A percentile compares a stretch with the other conserved stretches of the same genome.
Evolutionary conservation across 1,140 invertebrate genomes (phyloP).

Genomic region (Micrasema minimum): DNA sequence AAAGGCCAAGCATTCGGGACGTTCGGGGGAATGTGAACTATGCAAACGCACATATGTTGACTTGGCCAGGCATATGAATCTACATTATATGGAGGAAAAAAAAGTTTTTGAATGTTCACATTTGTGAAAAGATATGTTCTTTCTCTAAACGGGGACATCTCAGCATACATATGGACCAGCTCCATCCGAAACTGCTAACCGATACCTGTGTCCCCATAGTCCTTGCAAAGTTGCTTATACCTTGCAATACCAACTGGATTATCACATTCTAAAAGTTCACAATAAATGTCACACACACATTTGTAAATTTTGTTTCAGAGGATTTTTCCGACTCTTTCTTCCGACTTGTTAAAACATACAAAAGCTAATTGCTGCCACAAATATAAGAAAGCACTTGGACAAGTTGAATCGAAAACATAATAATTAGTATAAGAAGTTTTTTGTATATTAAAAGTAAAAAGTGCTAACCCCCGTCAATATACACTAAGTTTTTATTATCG

Average conservation of each 20-base stretch:
- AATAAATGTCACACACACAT: slow-evolving; percentile 61
- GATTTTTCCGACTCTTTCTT: slow-evolving; percentile 60
- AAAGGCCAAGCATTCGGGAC: slow-evolving; percentile 61
- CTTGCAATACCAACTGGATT: slow-evolving; percentile 60
- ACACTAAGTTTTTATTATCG: too few relatives aligned
- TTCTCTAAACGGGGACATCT: slow-evolving; percentile 59
- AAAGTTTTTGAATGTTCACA: slow-evolving; percentile 71
- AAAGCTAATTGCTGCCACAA: too few relatives aligned
- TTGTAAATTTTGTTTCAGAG: slow-evolving; percentile 61
- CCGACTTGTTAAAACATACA: too few relatives aligned
- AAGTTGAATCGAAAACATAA: too few relatives aligned
- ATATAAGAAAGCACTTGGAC: too few relatives aligned
- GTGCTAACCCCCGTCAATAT: too few relatives aligned
- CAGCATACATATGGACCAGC: slow-evolving; percentile 59
- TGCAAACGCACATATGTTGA: slow-evolving; percentile 62
- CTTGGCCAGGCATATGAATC: slow-evolving; percentile 69
- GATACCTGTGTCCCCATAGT: slow-evolving; percentile 60
- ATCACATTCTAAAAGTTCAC: slow-evolving; percentile 61
- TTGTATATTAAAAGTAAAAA: too few relatives aligned
- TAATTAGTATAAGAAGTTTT: too few relatives aligned
- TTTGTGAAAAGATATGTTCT: slow-evolving; percentile 63
- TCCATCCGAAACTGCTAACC: slow-evolving; percentile 60
- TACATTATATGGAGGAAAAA: slow-evolving; percentile 77
- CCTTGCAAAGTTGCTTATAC: slow-evolving; percentile 62
- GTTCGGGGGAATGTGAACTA: slow-evolving; percentile 61